These are phyloP conservation scores for Ornithoptera alexandrae DNA, from an alignment of 2,888 invertebrate species.

Conservation along the genomic window DNA sequence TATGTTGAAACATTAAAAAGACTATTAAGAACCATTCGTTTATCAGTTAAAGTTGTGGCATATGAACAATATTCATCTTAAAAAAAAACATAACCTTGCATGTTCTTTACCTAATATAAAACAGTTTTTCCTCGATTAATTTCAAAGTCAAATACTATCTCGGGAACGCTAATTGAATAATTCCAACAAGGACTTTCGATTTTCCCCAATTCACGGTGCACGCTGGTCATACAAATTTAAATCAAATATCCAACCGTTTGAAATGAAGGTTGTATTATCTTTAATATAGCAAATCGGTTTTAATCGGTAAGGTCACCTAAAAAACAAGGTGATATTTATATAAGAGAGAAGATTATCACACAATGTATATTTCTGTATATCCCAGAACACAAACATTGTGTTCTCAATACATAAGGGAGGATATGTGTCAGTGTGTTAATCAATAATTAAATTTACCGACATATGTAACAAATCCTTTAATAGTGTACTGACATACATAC, in stretches of 20 bases:
- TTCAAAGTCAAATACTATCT: slow-evolving; percentile 11
- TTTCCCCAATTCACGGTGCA: slow-evolving; percentile 13
- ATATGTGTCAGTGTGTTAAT: too few species aligned
- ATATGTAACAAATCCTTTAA: slow-evolving; percentile 3
- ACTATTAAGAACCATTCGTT: too few species aligned
- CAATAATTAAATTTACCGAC: too few species aligned
- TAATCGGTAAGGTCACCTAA: too few species aligned
- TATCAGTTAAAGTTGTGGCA: neutral
- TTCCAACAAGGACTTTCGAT: slow-evolving; percentile 5
- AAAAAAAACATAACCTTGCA: neutral
- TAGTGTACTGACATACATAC: neutral
- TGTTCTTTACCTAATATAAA: slow-evolving; percentile 5
- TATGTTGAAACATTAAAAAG: too few species aligned
- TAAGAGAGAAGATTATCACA: too few species aligned
- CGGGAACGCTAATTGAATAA: slow-evolving; percentile 19
- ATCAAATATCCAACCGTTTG: neutral
- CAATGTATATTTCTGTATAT: too few species aligned
- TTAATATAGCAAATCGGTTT: neutral
- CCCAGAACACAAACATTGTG: too few species aligned
- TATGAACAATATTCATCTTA: neutral
- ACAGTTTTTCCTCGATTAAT: neutral
- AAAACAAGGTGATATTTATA: too few species aligned
- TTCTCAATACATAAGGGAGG: too few species aligned
- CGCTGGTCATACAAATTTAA: slow-evolving; percentile 19
- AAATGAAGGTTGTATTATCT: slow-evolving; percentile 8